Base-by-base conservation (phyloP, 2,888 invertebrate genomes). In the Hydrotaea cyrtoneurina region DNA sequence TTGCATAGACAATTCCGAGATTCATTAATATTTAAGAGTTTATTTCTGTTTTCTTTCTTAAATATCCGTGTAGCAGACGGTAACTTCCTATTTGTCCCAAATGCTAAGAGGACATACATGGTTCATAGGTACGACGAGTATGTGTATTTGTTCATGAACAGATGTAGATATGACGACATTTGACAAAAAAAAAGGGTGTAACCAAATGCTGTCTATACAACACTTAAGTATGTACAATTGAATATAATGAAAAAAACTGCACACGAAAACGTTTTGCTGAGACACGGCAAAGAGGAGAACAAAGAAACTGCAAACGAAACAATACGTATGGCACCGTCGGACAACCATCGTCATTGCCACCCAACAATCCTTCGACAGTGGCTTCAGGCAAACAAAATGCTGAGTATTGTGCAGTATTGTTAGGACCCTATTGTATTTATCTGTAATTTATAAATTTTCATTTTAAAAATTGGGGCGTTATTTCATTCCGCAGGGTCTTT, bases 181-280 rank as follows among this genome's bases (percentile, higher is more conserved):
- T 77, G 55, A 57, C 36, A 69, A 64, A 77, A 77, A 69, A 64
- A 77, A 77, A 43, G 72, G 81, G 77, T 72, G 75, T 75, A 59
- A 53, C 53, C 53, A 62, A 78, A 69, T 74, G 57, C 39, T 78
- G 15, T 53, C 43, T 26, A 46, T 50, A 71, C 72, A 79, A 57
- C 71, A 72, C 76, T 79, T 73, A 64, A 73, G 57, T 36, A 75
- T 11, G 21, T 57, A 19, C 19, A 80, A 77, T 76, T 72, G 75
- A 64, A 83, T 66, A 73, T 50, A 46, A 31, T 31, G 46, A 71
- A 71, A 13, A 71, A 71, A 71, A 13, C 21, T 69, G 46, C 39
- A 39, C 4, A 39, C 11, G n/a, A n/a, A n/a, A n/a, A n/a, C n/a
- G n/a, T 7, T 7, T 31, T 31, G 31, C 5, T 59, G 26, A 71